Evolutionary conservation across 2,797 vertebrate species (phyloP).

Genomic region (Manis javanica): DNA sequence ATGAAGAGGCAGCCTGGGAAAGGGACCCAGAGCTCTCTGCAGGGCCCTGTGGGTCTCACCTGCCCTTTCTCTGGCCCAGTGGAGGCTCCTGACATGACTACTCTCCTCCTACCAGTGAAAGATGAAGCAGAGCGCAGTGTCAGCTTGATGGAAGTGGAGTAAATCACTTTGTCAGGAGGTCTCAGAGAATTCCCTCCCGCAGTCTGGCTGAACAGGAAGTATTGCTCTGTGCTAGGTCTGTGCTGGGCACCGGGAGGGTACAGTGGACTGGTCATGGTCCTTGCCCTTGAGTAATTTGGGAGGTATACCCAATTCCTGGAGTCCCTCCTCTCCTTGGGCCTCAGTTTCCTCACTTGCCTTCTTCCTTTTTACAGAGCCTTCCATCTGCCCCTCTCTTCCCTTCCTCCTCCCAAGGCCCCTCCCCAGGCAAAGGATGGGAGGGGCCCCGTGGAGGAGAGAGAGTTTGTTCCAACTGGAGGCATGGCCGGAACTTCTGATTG

Average conservation of each 20-base stretch:
- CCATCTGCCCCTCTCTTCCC: neutral
- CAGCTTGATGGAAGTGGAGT: neutral
- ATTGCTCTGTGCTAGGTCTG: neutral
- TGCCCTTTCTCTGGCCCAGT: neutral
- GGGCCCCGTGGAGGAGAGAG: neutral
- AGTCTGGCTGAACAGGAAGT: neutral
- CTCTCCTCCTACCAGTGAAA: neutral
- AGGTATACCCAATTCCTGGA: neutral
- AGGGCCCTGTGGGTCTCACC: accelerated
- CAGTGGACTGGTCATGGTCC: neutral
- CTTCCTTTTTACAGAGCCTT: neutral
- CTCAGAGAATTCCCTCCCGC: neutral
- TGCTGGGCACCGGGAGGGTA: too few species aligned
- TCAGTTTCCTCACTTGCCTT: neutral
- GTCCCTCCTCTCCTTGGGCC: neutral
- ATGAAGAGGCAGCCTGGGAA: neutral
- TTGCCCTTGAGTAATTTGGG: neutral
- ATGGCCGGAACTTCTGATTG: constrained; percentile 79
- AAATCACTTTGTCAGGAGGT: neutral
- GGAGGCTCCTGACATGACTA: neutral
- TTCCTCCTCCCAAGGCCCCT: neutral
- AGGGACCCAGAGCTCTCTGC: neutral
- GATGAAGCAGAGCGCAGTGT: neutral
- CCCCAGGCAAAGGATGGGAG: neutral
- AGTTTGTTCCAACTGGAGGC: constrained; percentile 72